Conservation (phyloP, 2,888 invertebrate species). For the Macrosoma leucophasiata region DNA sequence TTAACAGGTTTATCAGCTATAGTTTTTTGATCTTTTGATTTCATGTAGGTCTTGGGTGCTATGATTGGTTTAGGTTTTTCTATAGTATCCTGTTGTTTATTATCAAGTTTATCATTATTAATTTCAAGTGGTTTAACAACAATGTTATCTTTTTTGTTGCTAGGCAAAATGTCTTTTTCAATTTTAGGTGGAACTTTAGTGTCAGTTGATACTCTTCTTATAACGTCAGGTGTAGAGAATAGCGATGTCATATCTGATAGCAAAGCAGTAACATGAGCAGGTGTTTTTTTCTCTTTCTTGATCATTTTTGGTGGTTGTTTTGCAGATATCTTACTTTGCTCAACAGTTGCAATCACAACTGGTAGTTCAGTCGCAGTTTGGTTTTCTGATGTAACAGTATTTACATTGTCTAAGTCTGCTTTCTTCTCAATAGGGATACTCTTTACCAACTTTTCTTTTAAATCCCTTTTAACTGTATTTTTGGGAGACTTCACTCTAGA, state of each 20-base stretch:
- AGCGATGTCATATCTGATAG: conserved; percentile 80
- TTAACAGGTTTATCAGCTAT: conserved; percentile 45
- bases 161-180: conserved; percentile 54
- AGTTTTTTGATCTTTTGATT: conserved; percentile 38
- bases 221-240: conserved; percentile 87
- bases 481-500: conserved; percentile 48
- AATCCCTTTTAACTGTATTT: conserved; percentile 45
- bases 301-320: conserved; percentile 57
- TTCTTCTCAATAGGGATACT: conserved; percentile 43
- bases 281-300: conserved; percentile 76
- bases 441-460: conserved; percentile 50
- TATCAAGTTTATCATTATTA: conserved; percentile 29
- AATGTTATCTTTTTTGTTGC: conserved; percentile 26
- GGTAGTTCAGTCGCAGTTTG: conserved; percentile 25
- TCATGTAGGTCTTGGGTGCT: conserved; percentile 40
- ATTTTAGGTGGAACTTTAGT: conserved; percentile 62
- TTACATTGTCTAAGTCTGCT: conserved; percentile 40
- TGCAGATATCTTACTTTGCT: conserved; percentile 51
- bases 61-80: conserved; percentile 35
- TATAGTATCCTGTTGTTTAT: conserved; percentile 24
- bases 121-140: conserved; percentile 28
- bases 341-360: conserved; percentile 39
- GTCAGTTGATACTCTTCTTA: conserved; percentile 78
- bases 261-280: conserved; percentile 73
- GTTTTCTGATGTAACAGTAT: conserved; percentile 36